These are phyloP conservation scores for Congeria kusceri DNA, from an alignment of 2,888 invertebrate species.

Conservation along the genomic window DNA sequence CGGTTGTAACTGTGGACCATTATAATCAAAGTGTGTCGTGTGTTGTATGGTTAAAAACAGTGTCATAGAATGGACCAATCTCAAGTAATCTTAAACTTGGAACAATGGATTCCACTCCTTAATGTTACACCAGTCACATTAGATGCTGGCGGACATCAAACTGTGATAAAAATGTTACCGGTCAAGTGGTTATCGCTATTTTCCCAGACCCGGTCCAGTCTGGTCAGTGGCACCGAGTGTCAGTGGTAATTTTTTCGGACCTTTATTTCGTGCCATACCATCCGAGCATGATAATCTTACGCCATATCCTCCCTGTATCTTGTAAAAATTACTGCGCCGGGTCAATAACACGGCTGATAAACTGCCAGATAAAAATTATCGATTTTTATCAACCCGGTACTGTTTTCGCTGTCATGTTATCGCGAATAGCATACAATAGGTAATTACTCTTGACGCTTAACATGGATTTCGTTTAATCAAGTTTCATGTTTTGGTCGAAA, in stretches of 20 bases:
- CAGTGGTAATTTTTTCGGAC: conserved; percentile 38
- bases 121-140: conserved; percentile 8
- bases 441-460: conserved; percentile 4
- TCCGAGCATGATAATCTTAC: conserved; percentile 49
- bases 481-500: no score
- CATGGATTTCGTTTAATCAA: conserved; percentile 5
- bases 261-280: conserved; percentile 30
- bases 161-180: neutral
- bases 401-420: conserved; percentile 8
- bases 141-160: conserved; percentile 29
- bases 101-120: no score
- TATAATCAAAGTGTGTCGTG: no score
- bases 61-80: no score
- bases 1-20: no score
- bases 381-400: conserved; percentile 1
- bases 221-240: conserved; percentile 32
- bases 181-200: neutral
- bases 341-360: conserved; percentile 13
- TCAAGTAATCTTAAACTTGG: no score
- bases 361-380: neutral
- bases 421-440: neutral
- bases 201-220: neutral
- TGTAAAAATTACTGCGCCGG: conserved; percentile 3
- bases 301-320: conserved; percentile 8
- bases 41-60: no score